phyloP scores from a whole-genome alignment of 2,888 invertebrate species.

The Erebia epiphron region DNA sequence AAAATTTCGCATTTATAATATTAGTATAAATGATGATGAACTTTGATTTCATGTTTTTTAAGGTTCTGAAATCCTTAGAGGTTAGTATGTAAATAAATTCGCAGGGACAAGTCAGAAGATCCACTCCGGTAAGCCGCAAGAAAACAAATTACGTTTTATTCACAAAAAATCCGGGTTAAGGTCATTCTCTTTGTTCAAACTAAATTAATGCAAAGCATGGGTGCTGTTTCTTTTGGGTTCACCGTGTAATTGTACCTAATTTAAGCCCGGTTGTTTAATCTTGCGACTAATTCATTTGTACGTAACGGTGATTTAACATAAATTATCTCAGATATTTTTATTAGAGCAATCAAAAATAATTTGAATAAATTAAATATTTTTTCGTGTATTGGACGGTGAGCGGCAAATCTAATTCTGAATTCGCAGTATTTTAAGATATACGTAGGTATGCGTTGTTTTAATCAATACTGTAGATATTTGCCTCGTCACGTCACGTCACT shows the following conservation, averaged over 20 bases:
- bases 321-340: constrained; percentile 16
- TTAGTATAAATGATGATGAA: too few relatives aligned
- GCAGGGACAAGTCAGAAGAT: background rate
- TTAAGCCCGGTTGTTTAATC: constrained; percentile 15
- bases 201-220: background rate
- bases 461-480: too few relatives aligned
- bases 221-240: constrained; percentile 2
- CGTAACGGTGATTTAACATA: constrained; percentile 29
- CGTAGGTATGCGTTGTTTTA: too few relatives aligned
- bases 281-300: constrained; percentile 27
- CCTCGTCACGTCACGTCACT: too few relatives aligned
- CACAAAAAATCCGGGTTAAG: background rate
- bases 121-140: background rate
- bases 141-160: background rate
- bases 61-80: too few relatives aligned
- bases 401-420: too few relatives aligned
- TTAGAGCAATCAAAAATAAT: background rate
- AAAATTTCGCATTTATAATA: too few relatives aligned
- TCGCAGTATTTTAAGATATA: too few relatives aligned
- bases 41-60: too few relatives aligned
- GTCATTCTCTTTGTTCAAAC: background rate
- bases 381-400: too few relatives aligned
- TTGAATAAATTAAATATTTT: too few relatives aligned
- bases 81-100: too few relatives aligned
- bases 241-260: constrained; percentile 9